Percentiles rank a stretch among this genome's conserved stretches.
phyloP scores from a whole-genome alignment of 2,113 vertebrate species.

The Manacus vitellinus region DNA sequence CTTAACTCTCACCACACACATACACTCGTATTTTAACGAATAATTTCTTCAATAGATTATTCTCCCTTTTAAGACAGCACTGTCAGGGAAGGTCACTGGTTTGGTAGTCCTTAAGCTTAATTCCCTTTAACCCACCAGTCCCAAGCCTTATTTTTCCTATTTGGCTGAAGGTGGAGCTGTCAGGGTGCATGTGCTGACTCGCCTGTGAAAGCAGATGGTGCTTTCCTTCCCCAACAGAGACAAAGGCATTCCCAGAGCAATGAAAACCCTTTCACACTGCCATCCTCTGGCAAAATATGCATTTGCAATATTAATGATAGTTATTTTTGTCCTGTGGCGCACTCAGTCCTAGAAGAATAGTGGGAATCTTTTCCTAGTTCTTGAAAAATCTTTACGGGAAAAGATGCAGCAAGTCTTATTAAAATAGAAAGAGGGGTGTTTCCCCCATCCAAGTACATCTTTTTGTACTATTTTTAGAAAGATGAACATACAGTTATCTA shows the following conservation, averaged over 20 bases:
- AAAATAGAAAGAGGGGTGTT: neutral
- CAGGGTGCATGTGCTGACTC: neutral
- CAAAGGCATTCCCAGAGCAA: neutral
- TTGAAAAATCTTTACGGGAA: neutral
- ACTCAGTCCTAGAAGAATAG: neutral
- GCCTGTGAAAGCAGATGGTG: neutral
- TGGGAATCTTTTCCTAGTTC: neutral
- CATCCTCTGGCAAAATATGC: neutral
- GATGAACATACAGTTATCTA: neutral
- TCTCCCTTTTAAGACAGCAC: neutral
- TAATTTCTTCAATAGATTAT: neutral
- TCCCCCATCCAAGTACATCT: neutral
- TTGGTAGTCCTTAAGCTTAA: neutral
- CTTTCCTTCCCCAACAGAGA: neutral
- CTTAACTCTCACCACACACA: neutral
- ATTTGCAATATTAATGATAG: neutral
- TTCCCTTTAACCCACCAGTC: neutral
- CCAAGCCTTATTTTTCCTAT: neutral
- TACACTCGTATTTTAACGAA: neutral
- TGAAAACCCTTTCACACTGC: neutral
- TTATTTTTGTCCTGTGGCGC: neutral
- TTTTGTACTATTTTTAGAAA: neutral
- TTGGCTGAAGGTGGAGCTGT: neutral
- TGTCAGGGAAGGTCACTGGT: neutral
- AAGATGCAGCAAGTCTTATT: neutral